Percentiles rank a stretch among this genome's conserved stretches.
phyloP scores from a whole-genome alignment of 2,888 invertebrate genomes.

The Heteropelma amictum region DNA sequence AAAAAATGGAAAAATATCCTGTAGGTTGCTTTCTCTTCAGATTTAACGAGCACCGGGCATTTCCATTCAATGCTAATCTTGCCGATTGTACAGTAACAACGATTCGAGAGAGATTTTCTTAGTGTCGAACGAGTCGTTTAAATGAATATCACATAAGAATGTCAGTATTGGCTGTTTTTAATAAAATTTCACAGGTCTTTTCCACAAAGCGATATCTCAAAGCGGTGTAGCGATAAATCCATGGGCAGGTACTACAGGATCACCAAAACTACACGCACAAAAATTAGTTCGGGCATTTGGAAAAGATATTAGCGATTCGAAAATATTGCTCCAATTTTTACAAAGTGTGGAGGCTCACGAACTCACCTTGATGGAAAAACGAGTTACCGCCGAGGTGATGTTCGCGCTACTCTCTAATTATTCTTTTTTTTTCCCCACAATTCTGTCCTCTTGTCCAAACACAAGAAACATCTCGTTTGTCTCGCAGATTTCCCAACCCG shows the following conservation, averaged over 20 bases:
- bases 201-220: slow-evolving; percentile 71
- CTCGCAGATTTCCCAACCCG: slow-evolving; percentile 29
- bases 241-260: slow-evolving; percentile 58
- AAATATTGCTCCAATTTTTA: slow-evolving; percentile 65
- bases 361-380: slow-evolving; percentile 57
- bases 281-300: slow-evolving; percentile 63
- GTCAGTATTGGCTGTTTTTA: background rate
- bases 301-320: slow-evolving; percentile 60
- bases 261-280: slow-evolving; percentile 57
- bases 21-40: too few relatives aligned
- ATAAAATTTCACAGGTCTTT: slow-evolving; percentile 64
- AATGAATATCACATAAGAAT: too few relatives aligned
- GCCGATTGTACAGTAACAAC: too few relatives aligned
- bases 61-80: too few relatives aligned
- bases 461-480: background rate
- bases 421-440: background rate
- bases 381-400: slow-evolving; percentile 51
- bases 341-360: slow-evolving; percentile 58
- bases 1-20: too few relatives aligned
- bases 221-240: slow-evolving; percentile 66
- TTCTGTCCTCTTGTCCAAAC: background rate
- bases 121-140: too few relatives aligned
- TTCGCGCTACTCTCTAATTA: too few relatives aligned
- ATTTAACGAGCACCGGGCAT: too few relatives aligned
- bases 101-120: too few relatives aligned